Conservation (phyloP, 2,888 invertebrate species). For the Dolichomitus sp. region DNA sequence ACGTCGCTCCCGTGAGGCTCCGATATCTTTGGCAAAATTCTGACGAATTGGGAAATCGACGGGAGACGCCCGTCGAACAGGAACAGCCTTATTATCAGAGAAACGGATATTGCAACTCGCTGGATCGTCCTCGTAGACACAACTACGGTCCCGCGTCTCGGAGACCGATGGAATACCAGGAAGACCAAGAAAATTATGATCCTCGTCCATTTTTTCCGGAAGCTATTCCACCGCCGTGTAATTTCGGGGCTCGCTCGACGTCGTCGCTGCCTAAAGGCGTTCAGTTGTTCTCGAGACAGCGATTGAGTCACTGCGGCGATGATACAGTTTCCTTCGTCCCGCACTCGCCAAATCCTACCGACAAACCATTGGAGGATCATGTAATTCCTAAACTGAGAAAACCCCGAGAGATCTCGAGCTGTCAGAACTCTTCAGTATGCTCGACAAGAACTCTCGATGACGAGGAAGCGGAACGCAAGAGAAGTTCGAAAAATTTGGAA, state of each 20-base stretch:
- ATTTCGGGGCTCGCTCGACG: conserved; percentile 23
- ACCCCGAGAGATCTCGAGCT: not conserved
- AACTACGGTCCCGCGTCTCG: not conserved
- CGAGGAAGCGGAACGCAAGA: conserved; percentile 87
- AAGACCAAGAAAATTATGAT: conserved; percentile 24
- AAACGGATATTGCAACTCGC: conserved; percentile 54
- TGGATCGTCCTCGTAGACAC: conserved; percentile 33
- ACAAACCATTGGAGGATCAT: not conserved
- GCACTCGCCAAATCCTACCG: not conserved
- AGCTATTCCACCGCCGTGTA: not conserved
- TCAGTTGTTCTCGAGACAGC: conserved; percentile 49
- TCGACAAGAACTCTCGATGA: conserved; percentile 74
- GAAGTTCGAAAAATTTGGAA: conserved; percentile 93
- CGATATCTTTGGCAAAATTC: conserved; percentile 25
- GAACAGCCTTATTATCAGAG: not conserved
- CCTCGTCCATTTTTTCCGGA: conserved; percentile 2
- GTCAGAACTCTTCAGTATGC: conserved; percentile 6
- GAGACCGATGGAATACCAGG: not conserved
- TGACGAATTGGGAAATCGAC: conserved; percentile 10
- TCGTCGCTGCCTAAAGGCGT: conserved; percentile 57
- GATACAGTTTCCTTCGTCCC: not conserved
- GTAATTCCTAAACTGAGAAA: not conserved
- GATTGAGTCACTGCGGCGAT: conserved; percentile 16
- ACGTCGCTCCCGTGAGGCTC: conserved; percentile 10
- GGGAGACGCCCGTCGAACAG: not conserved